These are phyloP conservation scores for Platycheirus albimanus DNA, from an alignment of 2,888 invertebrate genomes.

Conservation along the genomic window DNA sequence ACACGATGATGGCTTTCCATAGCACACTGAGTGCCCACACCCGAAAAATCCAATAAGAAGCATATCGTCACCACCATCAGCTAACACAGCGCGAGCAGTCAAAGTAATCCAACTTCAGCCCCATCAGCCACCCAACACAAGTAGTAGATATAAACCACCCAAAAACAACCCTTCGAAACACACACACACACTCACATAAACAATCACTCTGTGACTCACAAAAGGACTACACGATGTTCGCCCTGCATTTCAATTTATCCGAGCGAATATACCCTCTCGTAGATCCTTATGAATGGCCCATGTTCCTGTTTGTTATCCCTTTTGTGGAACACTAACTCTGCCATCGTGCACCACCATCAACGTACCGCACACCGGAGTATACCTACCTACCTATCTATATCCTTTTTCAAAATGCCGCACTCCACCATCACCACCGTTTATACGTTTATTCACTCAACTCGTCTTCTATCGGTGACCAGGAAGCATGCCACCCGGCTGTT, in stretches of 20 bases:
- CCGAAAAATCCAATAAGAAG: constrained; percentile 70
- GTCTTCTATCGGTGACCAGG: constrained; percentile 62
- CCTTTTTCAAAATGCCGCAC: constrained; percentile 44
- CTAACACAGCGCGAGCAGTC: constrained; percentile 71
- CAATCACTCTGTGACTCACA: constrained; percentile 48
- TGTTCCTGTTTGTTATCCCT: constrained; percentile 74
- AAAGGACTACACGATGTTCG: constrained; percentile 72
- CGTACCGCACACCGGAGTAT: constrained; percentile 29
- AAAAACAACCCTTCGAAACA: constrained; percentile 56
- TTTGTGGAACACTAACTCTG: constrained; percentile 74
- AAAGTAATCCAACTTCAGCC: constrained; percentile 69
- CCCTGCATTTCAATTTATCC: constrained; percentile 71
- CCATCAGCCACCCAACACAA: constrained; percentile 20
- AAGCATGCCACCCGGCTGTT: constrained; percentile 73
- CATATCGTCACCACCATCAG: constrained; percentile 73
- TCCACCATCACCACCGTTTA: constrained; percentile 20
- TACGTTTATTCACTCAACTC: constrained; percentile 38
- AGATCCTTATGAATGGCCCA: constrained; percentile 74
- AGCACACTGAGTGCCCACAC: constrained; percentile 41
- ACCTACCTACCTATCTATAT: constrained; percentile 24
- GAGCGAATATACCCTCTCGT: constrained; percentile 52
- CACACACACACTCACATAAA: constrained; percentile 31
- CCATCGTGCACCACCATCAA: constrained; percentile 67
- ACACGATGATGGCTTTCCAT: too few relatives aligned
- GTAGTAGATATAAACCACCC: not conserved